A percentile compares a stretch with the other conserved stretches of the same genome.
Conservation (phyloP, 2,888 invertebrate species). For the Gastracanthus pulcherrimus region DNA sequence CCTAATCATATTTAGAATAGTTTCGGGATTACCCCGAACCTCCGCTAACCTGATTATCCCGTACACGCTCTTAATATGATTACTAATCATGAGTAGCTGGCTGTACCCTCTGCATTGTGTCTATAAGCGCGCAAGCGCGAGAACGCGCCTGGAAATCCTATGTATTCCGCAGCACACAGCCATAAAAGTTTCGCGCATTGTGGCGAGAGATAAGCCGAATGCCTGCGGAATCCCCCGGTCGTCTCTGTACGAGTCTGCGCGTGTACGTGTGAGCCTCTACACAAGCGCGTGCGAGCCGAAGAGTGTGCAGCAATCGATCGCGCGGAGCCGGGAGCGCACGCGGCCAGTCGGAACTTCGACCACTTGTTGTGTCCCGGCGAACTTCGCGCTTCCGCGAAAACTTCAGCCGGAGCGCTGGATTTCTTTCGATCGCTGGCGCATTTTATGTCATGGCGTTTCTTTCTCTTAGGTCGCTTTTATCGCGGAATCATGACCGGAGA, state of each 20-base stretch:
- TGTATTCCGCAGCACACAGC: conserved; percentile 71
- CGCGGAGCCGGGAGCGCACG: background rate
- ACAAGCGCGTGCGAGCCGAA: too few species aligned
- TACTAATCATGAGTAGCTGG: conserved; percentile 77
- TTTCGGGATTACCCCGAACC: conserved; percentile 76
- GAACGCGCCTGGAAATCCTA: conserved; percentile 28
- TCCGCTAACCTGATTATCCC: conserved; percentile 76
- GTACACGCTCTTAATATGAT: conserved; percentile 78
- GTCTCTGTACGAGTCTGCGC: background rate
- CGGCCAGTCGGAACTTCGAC: conserved; percentile 46
- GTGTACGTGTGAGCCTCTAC: background rate
- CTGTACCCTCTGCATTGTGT: conserved; percentile 60
- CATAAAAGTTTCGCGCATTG: conserved; percentile 71
- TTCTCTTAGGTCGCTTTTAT: too few species aligned
- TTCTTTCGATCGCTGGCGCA: too few species aligned
- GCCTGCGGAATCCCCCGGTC: background rate
- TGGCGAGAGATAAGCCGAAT: conserved; percentile 63
- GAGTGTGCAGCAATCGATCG: conserved; percentile 35
- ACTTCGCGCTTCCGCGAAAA: conserved; percentile 17
- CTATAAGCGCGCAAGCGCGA: background rate
- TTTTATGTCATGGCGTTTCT: background rate
- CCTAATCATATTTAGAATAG: conserved; percentile 78
- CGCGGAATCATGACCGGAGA: too few species aligned
- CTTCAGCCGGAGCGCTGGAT: background rate
- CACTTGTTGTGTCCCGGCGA: conserved; percentile 53